Conservation (phyloP, 2,113 vertebrate species). For the Cacatua alba region DNA sequence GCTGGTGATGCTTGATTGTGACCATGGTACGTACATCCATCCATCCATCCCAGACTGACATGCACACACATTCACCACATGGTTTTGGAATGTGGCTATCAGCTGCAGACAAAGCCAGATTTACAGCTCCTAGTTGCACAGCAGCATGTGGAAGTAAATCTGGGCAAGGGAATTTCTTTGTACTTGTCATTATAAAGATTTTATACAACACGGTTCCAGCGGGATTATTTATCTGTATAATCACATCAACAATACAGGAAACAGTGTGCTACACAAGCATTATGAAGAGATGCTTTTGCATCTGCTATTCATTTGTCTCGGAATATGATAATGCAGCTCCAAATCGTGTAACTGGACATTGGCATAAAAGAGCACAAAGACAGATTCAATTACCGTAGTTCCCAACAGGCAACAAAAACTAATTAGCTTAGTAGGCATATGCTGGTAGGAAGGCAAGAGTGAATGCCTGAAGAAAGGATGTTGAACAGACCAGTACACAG, state of each 20-base stretch:
- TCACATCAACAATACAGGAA: neutral
- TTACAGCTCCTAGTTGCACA: neutral
- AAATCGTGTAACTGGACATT: rapidly evolving
- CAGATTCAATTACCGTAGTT: rapidly evolving
- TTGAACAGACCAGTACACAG: rapidly evolving
- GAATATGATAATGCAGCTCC: neutral
- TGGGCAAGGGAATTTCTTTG: constrained; percentile 8
- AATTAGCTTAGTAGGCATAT: rapidly evolving
- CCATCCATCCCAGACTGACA: neutral
- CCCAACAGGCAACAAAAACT: rapidly evolving
- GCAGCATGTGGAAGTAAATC: neutral
- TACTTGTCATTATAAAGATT: neutral
- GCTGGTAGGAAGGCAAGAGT: neutral
- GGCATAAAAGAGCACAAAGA: neutral
- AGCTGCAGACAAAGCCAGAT: neutral
- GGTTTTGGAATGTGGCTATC: neutral
- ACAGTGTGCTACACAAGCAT: neutral
- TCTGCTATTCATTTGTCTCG: neutral
- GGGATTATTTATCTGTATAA: neutral
- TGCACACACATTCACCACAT: neutral
- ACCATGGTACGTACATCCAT: rapidly evolving
- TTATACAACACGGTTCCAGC: neutral
- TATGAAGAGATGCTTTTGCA: neutral
- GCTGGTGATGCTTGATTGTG: neutral
- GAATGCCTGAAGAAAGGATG: neutral